Evolutionary conservation across 2,888 invertebrate species (phyloP).

Genomic region (Chorisops tibialis): DNA sequence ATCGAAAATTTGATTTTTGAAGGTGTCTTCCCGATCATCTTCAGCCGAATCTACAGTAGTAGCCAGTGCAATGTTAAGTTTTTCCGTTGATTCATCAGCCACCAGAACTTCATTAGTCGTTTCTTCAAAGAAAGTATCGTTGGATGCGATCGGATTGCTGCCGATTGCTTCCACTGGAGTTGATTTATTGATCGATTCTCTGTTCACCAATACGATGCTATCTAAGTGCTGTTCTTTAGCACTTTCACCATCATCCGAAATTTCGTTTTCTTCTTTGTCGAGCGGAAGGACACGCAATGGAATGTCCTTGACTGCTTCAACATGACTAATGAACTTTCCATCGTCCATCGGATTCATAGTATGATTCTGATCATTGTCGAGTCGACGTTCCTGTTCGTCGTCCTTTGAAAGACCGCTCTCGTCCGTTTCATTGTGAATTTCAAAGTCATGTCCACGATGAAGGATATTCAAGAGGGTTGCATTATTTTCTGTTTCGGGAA

Average conservation of each 20-base stretch:
- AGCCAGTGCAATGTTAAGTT: slow-evolving; percentile 9
- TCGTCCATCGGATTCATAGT: slow-evolving; percentile 32
- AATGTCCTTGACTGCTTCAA: slow-evolving; percentile 25
- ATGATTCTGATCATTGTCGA: slow-evolving; percentile 30
- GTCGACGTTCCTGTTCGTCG: slow-evolving; percentile 21
- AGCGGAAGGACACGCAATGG: slow-evolving; percentile 31
- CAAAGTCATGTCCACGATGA: slow-evolving; percentile 57
- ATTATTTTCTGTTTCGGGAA: slow-evolving; percentile 64
- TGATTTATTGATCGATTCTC: background rate
- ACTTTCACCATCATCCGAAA: background rate
- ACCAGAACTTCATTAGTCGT: slow-evolving; percentile 22
- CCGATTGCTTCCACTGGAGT: background rate
- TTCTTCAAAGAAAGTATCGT: background rate
- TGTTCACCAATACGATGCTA: background rate
- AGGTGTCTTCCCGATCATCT: background rate
- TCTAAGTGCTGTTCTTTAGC: background rate
- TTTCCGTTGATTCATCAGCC: slow-evolving; percentile 28
- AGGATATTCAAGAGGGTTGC: slow-evolving; percentile 59
- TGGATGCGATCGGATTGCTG: background rate
- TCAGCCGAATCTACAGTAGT: slow-evolving; percentile 1
- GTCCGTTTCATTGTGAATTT: slow-evolving; percentile 41
- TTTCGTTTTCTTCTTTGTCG: slow-evolving; percentile 26
- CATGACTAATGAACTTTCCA: slow-evolving; percentile 25
- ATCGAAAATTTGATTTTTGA: slow-evolving; percentile 7
- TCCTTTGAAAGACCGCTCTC: slow-evolving; percentile 19